Percentiles rank a stretch among this genome's conserved stretches.
These are phyloP conservation scores for Beaufortia kweichowensis DNA, from an alignment of 2,113 vertebrate species.

Conservation along the genomic window DNA sequence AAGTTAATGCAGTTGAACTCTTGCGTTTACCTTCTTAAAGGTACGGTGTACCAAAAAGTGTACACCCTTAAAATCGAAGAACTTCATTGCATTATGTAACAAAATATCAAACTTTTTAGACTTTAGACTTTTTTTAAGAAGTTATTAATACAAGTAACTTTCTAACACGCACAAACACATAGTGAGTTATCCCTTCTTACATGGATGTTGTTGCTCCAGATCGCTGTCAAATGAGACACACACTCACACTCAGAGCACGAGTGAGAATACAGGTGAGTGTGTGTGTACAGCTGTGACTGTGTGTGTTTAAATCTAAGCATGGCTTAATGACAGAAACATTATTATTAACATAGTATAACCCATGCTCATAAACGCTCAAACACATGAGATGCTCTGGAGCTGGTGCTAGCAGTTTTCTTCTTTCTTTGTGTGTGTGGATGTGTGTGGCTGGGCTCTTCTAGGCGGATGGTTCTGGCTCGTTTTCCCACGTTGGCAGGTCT, in stretches of 20 bases:
- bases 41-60: no score
- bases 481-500: slow-evolving; percentile 78
- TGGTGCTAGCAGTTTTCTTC: slow-evolving; percentile 25
- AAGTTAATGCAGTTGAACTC: no score
- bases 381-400: not conserved
- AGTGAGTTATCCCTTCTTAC: slow-evolving; percentile 46
- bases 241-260: slow-evolving; percentile 53
- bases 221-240: slow-evolving; percentile 58
- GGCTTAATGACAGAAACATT: not conserved
- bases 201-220: slow-evolving; percentile 62
- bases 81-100: no score
- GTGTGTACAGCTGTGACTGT: slow-evolving; percentile 36
- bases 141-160: not conserved
- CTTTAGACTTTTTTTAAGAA: slow-evolving; percentile 11
- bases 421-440: slow-evolving; percentile 30
- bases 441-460: slow-evolving; percentile 65
- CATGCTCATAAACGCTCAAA: not conserved
- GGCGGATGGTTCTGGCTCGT: slow-evolving; percentile 81
- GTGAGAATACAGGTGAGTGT: slow-evolving; percentile 72
- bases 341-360: not conserved
- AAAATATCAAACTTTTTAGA: no score
- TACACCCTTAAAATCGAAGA: no score
- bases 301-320: slow-evolving; percentile 20
- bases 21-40: no score
- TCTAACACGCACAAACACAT: slow-evolving; percentile 13